Percentiles rank a stretch among this genome's conserved stretches.
phyloP scores from a whole-genome alignment of 2,888 invertebrate genomes.

The Pristionchus maxplancki region DNA sequence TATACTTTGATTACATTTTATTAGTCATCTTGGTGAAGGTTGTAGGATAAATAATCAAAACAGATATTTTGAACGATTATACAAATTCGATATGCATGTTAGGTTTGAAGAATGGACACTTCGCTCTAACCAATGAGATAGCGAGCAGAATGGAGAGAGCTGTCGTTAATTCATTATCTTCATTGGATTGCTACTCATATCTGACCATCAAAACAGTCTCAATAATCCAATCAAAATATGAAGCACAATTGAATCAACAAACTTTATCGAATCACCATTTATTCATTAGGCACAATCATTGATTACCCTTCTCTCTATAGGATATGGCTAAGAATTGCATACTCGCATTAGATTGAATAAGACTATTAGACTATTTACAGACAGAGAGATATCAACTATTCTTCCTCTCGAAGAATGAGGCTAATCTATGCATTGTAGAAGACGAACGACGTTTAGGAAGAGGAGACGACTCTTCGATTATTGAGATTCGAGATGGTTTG shows the following conservation, averaged over 20 bases:
- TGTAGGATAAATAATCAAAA: no score
- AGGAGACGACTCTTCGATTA: background rate
- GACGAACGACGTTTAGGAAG: conserved; percentile 57
- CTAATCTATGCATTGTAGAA: conserved; percentile 60
- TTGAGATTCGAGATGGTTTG: conserved; percentile 26
- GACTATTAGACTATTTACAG: background rate
- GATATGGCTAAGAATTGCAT: conserved; percentile 20
- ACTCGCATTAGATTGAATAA: conserved; percentile 9
- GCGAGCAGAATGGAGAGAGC: background rate
- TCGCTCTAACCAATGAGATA: background rate
- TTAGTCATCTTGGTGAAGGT: no score
- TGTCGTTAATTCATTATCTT: background rate
- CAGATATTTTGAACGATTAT: no score
- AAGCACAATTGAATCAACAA: background rate
- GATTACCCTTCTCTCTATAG: background rate
- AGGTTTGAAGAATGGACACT: background rate
- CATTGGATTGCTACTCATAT: background rate
- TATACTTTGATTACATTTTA: no score
- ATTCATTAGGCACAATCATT: conserved; percentile 22
- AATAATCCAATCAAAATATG: background rate
- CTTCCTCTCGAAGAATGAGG: conserved; percentile 55
- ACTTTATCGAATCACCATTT: background rate
- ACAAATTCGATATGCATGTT: background rate
- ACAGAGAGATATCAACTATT: background rate
- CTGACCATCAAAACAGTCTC: background rate